Conservation (phyloP, 2,113 vertebrate species). For the Phaethornis superciliosus region DNA sequence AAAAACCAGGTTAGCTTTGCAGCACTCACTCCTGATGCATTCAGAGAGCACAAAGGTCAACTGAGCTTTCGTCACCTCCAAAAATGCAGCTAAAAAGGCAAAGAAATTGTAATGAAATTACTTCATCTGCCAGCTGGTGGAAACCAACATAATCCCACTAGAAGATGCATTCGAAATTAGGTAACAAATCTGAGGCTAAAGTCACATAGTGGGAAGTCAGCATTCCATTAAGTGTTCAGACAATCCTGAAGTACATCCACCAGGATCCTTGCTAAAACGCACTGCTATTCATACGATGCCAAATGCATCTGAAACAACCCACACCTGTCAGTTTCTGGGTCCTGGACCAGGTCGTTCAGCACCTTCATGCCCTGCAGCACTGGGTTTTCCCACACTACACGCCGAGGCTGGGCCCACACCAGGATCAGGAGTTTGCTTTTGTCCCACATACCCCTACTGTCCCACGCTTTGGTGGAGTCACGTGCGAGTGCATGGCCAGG, state of each 20-base stretch:
- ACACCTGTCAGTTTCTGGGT: background rate
- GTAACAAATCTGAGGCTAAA: constrained; percentile 22
- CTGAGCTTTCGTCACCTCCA: constrained; percentile 47
- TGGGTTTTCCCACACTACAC: background rate
- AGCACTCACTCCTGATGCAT: constrained; percentile 60
- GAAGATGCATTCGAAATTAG: constrained; percentile 50
- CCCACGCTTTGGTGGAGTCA: background rate
- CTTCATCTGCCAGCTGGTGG: constrained; percentile 43
- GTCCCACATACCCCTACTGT: fast-evolving
- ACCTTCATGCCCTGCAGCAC: background rate
- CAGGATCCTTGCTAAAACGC: background rate
- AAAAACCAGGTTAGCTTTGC: constrained; percentile 57
- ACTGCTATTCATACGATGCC: background rate
- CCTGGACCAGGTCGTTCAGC: background rate
- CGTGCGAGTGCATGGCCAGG: fast-evolving
- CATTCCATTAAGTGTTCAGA: background rate
- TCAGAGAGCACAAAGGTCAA: constrained; percentile 56
- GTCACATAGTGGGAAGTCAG: background rate
- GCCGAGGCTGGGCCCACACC: fast-evolving
- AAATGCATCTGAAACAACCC: background rate
- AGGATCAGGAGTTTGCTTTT: background rate
- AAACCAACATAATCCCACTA: constrained; percentile 48
- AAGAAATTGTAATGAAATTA: constrained; percentile 54
- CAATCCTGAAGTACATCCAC: background rate
- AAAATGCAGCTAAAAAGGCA: constrained; percentile 57